Base-by-base conservation (phyloP, 1,140 invertebrate genomes). In the Tribolium castaneum region DNA sequence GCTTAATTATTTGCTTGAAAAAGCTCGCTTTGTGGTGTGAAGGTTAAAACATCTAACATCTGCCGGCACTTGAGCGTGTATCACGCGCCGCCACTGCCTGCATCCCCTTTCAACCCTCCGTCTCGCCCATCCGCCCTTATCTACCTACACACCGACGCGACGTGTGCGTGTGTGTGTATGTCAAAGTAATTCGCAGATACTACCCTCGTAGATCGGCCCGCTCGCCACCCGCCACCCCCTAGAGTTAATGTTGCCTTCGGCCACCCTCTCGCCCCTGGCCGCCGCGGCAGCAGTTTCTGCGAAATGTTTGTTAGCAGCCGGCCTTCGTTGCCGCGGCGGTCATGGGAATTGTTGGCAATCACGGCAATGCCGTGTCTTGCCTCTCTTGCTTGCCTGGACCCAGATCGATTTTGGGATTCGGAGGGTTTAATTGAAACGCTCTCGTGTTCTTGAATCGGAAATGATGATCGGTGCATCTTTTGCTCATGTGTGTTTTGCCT, bases 51-150 rank as follows among this genome's bases (percentile, higher is more conserved):
- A n/a, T 45, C 39, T 3, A 14, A 52, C 51, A 52, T 75, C 50
- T 54, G 59, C 39, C 9, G 5, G 39, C 39, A 10, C 39, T 45
- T 45, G 39, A 45, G 25, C 25, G 4, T 4, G 49, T 14, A 50
- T 52, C 51, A 51, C 72, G 30, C 73, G 16, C 39, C 56, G 76
- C 51, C 72, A 45, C 70, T 70, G 50, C 56, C 19, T 45, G 14
- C 34, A 30, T 35, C 54, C 25, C 71, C 56, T 73, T 76, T 45
- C 71, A 45, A 50, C 45, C 39, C 77, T 56, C 70, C 70, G 34
- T 16, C 70, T 70, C 77, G 70, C 75, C 80, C 78, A 77, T 77
- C 78, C 78, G 78, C 79, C 79, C 79, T 80, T 77, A 80, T 80
- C 79, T 80, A 78, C 76, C 79, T 78, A 80, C 78, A 74, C 77